Evolutionary conservation across 1,140 invertebrate species (phyloP), one percentile per base, ranked within the genome.

Genomic region (Drepana arcuata): DNA sequence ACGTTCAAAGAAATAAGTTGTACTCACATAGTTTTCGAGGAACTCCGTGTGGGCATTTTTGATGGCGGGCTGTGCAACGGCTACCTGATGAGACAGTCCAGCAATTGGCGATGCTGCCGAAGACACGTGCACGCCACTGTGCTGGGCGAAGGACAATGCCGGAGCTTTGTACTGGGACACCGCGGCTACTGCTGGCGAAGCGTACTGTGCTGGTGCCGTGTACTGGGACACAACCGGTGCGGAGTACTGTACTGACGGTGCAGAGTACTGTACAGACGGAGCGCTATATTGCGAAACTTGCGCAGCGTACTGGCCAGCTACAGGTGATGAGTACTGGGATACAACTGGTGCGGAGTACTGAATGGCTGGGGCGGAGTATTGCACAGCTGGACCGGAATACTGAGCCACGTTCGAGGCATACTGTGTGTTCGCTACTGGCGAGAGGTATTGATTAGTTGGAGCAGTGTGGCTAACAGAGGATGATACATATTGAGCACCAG

Each of bases 21-120:
- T 27, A 85, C 86, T 85, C 69, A 88, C 86, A 52, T 87, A 87
- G 45, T 87, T 86, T 61, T 88, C 86, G 31, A 86, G 49, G 46
- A 87, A 86, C 45, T 86, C 85, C 6, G 82, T 78, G 35, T 85
- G 84, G 6, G 86, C 75, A 46, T 86, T 84, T 57, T 88, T 87
- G n/a, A 72, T 64, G 49, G 46, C 43, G 14, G 51, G 25, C 18
- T 45, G 26, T 10, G 50, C 21, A 26, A 48, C 24, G 23, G 27
- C 44, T 25, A 48, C 34, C 9, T 33, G 40, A n/a, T n/a, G n/a
- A n/a, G n/a, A n/a, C n/a, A n/a, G n/a, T n/a, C n/a, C n/a, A 11
- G 38, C 34, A 13, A 38, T 35, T 33, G 41, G 42, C 15, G 37
- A 32, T 6, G 48, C 15, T 4, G 46, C 48, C 2, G 41, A 46